A percentile compares a stretch with the other conserved stretches of the same genome.
These are phyloP conservation scores for Alaudala cheleensis DNA, from an alignment of 2,113 vertebrate genomes.

Conservation along the genomic window DNA sequence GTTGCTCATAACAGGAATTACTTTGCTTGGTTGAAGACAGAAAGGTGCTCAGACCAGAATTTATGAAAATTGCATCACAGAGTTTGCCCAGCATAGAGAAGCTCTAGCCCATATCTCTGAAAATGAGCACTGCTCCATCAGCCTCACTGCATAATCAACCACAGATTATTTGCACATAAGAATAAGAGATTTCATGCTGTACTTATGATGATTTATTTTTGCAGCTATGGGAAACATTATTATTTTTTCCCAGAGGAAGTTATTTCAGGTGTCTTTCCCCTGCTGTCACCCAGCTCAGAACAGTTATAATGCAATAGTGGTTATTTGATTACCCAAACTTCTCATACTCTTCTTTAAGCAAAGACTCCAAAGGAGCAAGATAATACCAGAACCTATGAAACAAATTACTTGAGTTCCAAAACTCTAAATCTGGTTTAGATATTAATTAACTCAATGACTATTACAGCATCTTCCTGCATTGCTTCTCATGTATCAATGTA, in stretches of 20 bases:
- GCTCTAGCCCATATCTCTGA: neutral
- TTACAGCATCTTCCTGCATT: neutral
- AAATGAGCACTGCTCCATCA: neutral
- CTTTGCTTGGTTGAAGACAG: neutral
- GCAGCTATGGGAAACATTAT: neutral
- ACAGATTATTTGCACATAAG: neutral
- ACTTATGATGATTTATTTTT: neutral
- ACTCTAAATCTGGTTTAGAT: neutral
- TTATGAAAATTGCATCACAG: neutral
- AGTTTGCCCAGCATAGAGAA: neutral
- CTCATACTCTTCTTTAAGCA: neutral
- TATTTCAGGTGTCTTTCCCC: neutral
- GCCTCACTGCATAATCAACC: neutral
- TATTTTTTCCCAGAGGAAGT: neutral
- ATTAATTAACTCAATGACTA: neutral
- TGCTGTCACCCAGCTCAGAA: neutral
- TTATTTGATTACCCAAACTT: neutral
- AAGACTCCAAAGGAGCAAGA: neutral
- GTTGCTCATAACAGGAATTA: neutral
- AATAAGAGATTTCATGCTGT: neutral
- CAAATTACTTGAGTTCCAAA: neutral
- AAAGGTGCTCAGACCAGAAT: neutral
- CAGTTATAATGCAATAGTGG: fast-evolving
- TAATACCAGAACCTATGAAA: neutral
- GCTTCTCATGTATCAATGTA: neutral